phyloP scores from a whole-genome alignment of 2,797 vertebrate genomes.

The Pantherophis alleghaniensis region DNA sequence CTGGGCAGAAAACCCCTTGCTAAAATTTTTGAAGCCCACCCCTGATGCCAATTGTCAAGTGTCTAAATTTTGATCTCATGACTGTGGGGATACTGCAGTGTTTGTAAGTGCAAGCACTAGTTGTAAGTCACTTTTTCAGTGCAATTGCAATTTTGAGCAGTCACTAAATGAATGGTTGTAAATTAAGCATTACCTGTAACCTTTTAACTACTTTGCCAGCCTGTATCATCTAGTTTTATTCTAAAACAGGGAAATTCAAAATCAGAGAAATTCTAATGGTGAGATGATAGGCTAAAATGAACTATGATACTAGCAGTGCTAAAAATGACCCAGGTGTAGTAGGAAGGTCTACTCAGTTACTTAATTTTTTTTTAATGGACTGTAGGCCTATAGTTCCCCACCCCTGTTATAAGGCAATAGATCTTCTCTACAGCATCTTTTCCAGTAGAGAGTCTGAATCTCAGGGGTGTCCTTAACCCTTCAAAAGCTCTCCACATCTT shows the following conservation, averaged over 20 bases:
- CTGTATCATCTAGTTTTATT: not conserved
- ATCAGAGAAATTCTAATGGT: not conserved
- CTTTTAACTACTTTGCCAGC: constrained; percentile 1
- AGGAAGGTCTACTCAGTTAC: not conserved
- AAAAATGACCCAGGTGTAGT: not conserved
- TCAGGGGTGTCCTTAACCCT: not conserved
- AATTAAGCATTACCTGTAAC: not conserved
- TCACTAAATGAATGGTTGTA: not conserved
- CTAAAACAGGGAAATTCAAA: not conserved
- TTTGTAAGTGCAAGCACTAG: not conserved
- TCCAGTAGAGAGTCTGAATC: not conserved
- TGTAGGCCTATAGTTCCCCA: not conserved
- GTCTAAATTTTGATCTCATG: not conserved
- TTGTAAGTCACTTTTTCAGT: not conserved
- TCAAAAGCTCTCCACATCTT: not conserved
- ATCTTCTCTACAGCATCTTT: not conserved
- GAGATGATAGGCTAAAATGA: not conserved
- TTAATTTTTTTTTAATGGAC: not conserved
- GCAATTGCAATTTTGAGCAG: not conserved
- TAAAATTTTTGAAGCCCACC: too few species aligned
- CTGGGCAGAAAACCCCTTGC: too few species aligned
- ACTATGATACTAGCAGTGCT: not conserved
- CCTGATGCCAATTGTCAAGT: not conserved
- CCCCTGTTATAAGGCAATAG: not conserved
- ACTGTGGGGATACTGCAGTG: not conserved